Evolutionary conservation across 1,140 invertebrate genomes (phyloP).

Genomic region (Schlechtendalia chinensis): DNA sequence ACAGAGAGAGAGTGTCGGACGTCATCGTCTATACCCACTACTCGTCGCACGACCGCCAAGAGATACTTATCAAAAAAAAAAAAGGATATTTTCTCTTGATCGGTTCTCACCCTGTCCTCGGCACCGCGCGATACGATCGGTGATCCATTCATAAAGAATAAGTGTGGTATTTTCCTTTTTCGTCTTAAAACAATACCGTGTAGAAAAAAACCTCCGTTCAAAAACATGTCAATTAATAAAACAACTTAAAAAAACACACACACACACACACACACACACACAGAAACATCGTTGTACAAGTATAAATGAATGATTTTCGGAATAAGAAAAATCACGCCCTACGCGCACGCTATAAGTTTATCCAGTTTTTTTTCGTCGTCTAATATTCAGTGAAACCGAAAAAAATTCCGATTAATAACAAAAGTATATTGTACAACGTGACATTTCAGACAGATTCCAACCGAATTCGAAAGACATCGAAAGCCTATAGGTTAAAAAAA

Average conservation of each 20-base stretch:
- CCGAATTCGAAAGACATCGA: no score
- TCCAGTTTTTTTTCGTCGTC: no score
- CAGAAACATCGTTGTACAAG: no score
- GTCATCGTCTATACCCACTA: neutral
- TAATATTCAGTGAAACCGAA: no score
- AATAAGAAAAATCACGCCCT: no score
- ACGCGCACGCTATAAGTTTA: no score
- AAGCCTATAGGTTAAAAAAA: no score
- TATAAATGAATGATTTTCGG: no score
- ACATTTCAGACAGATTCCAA: no score
- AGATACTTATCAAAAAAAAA: slow-evolving; percentile 8
- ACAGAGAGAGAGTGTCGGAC: neutral
- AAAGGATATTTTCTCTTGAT: slow-evolving; percentile 25
- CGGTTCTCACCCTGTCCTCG: slow-evolving; percentile 16
- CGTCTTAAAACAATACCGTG: neutral
- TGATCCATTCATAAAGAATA: slow-evolving; percentile 9
- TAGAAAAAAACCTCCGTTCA: neutral
- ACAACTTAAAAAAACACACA: neutral
- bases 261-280: no score
- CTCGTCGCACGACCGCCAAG: neutral
- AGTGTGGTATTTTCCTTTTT: neutral
- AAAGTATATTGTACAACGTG: no score
- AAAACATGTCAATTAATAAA: slow-evolving; percentile 23
- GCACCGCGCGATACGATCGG: neutral
- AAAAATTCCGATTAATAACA: no score